phyloP scores from a whole-genome alignment of 1,140 invertebrate genomes.

The Drosophila ironensis region DNA sequence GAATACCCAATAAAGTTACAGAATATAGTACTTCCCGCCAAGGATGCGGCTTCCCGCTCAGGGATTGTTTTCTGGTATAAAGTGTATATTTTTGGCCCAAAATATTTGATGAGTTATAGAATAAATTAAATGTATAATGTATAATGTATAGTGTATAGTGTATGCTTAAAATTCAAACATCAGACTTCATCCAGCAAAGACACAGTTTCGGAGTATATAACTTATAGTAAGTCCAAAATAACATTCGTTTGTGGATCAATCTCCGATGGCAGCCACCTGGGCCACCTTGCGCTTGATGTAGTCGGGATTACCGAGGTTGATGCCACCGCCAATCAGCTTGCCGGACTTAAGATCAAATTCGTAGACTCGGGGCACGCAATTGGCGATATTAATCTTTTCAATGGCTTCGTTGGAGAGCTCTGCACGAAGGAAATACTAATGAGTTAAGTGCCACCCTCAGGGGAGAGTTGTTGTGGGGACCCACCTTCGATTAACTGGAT shows the following conservation, averaged over 20 bases:
- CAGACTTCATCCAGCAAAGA: neutral
- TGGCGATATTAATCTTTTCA: conserved; percentile 88
- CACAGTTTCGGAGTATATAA: neutral
- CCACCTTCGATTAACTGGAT: conserved; percentile 87
- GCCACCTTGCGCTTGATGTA: conserved; percentile 86
- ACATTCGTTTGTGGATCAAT: conserved; percentile 25
- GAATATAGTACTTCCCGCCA: too few relatives aligned
- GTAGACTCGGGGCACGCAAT: conserved; percentile 88
- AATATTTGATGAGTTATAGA: conserved; percentile 20
- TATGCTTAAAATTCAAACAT: neutral
- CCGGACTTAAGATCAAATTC: conserved; percentile 85
- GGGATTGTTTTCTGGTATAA: neutral
- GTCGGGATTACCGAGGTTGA: conserved; percentile 86
- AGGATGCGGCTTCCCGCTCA: too few relatives aligned
- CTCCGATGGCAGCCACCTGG: conserved; percentile 70
- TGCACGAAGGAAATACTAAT: conserved; percentile 20
- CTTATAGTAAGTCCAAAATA: neutral
- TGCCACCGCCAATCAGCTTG: conserved; percentile 84
- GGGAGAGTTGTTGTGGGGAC: neutral
- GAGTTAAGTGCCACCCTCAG: neutral
- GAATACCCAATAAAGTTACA: too few relatives aligned
- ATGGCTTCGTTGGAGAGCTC: conserved; percentile 86
- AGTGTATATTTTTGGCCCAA: conserved; percentile 36
- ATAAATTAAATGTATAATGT: conserved; percentile 26
- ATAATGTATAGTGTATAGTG: too few relatives aligned